Conservation (phyloP, 2,888 invertebrate species). For the Xanthia icteritia region DNA sequence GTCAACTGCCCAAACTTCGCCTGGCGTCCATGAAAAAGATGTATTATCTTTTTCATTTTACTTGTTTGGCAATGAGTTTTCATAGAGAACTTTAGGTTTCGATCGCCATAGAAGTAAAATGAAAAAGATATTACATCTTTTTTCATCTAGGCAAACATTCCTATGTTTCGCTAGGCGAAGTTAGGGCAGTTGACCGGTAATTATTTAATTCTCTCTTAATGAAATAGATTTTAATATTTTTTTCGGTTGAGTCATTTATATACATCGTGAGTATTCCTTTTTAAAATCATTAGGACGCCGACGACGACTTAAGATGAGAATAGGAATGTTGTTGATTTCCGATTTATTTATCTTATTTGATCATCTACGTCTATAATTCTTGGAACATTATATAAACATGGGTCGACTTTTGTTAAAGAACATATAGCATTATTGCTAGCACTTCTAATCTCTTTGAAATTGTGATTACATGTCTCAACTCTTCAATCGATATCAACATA, state of each 20-base stretch:
- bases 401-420: background rate
- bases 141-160: too few species aligned
- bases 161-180: too few species aligned
- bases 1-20: too few species aligned
- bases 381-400: background rate
- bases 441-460: background rate
- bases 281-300: background rate
- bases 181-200: too few species aligned
- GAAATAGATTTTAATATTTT: background rate
- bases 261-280: background rate
- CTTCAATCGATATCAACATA: background rate
- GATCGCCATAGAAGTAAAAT: too few species aligned
- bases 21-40: too few species aligned
- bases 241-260: background rate
- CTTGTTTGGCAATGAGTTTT: too few species aligned
- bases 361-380: constrained; percentile 15
- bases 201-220: constrained; percentile 4
- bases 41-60: too few species aligned
- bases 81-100: too few species aligned
- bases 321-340: constrained; percentile 25
- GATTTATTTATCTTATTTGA: constrained; percentile 32
- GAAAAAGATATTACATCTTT: too few species aligned
- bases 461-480: background rate
- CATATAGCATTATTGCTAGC: background rate
- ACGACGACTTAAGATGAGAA: background rate